Percentiles rank a stretch among this genome's conserved stretches.
These are phyloP conservation scores for Osmerus mordax DNA, from an alignment of 2,113 vertebrate species.

Conservation along the genomic window DNA sequence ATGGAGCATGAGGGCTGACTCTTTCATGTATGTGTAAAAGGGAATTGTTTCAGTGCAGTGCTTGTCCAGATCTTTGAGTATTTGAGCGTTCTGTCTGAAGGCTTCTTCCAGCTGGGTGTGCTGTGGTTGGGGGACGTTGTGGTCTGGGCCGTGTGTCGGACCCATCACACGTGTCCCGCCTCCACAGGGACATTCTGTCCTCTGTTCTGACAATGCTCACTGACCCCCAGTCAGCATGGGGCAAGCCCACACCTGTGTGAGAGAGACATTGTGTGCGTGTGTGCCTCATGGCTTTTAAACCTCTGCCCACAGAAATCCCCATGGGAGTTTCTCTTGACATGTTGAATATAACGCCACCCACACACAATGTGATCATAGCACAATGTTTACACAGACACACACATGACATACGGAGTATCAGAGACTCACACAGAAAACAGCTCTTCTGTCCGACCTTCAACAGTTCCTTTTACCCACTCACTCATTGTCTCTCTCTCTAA, in stretches of 20 bases:
- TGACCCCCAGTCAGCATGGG: not conserved
- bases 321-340: too few relatives aligned
- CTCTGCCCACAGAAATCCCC: too few relatives aligned
- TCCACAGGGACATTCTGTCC: not conserved
- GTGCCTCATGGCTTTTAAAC: not conserved
- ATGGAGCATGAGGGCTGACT: slow-evolving; percentile 33
- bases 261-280: not conserved
- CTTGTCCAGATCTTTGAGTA: slow-evolving; percentile 40
- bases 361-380: too few relatives aligned
- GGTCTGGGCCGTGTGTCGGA: too few relatives aligned
- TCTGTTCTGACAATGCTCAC: not conserved
- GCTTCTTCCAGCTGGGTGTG: slow-evolving; percentile 54
- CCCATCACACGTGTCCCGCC: slow-evolving; percentile 5
- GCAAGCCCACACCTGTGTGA: not conserved
- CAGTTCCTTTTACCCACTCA: too few relatives aligned
- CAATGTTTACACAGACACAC: too few relatives aligned
- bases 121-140: slow-evolving; percentile 11
- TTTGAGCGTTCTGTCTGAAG: slow-evolving; percentile 42
- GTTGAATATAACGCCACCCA: too few relatives aligned
- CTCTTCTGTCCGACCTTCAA: too few relatives aligned
- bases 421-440: too few relatives aligned
- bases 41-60: slow-evolving; percentile 38
- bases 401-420: too few relatives aligned
- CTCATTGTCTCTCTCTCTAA: not conserved
- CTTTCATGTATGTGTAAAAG: slow-evolving; percentile 38